Conservation (phyloP, 2,888 invertebrate species). For the Clusia tigrina region DNA sequence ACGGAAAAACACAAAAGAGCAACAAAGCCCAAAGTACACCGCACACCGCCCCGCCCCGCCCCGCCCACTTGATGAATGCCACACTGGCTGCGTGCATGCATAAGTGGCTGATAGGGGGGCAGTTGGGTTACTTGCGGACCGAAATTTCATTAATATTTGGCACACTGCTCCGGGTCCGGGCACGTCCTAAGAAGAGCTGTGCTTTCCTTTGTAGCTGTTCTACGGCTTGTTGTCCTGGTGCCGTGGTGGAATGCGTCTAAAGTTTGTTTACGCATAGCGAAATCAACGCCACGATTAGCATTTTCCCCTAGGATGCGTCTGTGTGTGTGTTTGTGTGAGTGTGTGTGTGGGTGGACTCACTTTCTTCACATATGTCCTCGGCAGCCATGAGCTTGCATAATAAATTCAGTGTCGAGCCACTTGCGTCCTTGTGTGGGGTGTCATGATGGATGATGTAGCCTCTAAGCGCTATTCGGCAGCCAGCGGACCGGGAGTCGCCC, state of each 20-base stretch:
- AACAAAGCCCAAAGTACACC: not conserved
- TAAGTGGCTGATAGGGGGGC: not conserved
- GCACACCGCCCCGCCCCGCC: not conserved
- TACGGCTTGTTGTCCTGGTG: not conserved
- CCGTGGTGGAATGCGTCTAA: not conserved
- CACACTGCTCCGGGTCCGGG: not conserved
- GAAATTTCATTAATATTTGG: constrained; percentile 51
- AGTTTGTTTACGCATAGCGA: constrained; percentile 4
- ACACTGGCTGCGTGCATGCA: not conserved
- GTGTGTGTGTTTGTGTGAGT: no score
- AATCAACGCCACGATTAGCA: constrained; percentile 43
- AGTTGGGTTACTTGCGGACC: not conserved
- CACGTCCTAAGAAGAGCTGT: no score
- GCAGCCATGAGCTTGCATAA: constrained; percentile 55
- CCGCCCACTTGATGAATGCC: constrained; percentile 42
- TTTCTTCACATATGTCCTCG: constrained; percentile 18
- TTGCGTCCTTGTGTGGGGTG: constrained; percentile 41
- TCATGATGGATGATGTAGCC: constrained; percentile 54
- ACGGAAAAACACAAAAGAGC: no score
- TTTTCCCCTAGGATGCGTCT: no score
- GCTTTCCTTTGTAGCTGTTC: not conserved
- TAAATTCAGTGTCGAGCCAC: constrained; percentile 37
- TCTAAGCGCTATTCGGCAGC: not conserved
- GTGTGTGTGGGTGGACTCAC: no score
- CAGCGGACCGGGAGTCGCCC: constrained; percentile 13